A percentile compares a stretch with the other conserved stretches of the same genome.
Evolutionary conservation across 2,797 vertebrate genomes (phyloP).

Genomic region (Danio aesculapii): DNA sequence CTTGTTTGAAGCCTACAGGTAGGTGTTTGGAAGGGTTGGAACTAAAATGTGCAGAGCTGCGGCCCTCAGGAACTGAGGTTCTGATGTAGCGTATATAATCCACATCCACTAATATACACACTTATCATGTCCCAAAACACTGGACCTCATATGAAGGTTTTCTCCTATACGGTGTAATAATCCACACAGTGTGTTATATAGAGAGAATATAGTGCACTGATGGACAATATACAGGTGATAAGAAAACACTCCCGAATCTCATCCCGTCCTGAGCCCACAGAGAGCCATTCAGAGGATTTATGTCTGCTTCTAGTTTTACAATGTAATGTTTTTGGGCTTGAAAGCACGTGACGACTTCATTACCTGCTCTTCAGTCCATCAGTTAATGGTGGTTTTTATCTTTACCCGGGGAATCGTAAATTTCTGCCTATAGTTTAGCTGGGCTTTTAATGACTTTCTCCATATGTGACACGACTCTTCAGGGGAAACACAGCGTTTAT

Average conservation of each 20-base stretch:
- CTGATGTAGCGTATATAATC: too few species aligned
- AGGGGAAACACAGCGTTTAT: neutral
- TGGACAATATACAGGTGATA: neutral
- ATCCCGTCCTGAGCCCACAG: slow-evolving; percentile 3
- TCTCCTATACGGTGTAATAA: neutral
- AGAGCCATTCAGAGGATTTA: slow-evolving; percentile 7
- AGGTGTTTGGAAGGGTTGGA: too few species aligned
- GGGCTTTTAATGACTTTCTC: slow-evolving; percentile 1
- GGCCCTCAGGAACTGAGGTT: too few species aligned
- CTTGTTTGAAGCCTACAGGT: too few species aligned
- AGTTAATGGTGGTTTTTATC: slow-evolving; percentile 3
- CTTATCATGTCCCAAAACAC: too few species aligned
- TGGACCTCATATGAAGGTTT: neutral
- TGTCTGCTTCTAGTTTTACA: neutral
- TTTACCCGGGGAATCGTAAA: slow-evolving; percentile 14
- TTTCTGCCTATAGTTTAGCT: neutral
- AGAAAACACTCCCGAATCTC: neutral
- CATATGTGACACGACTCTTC: neutral
- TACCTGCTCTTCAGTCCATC: neutral
- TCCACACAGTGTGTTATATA: neutral
- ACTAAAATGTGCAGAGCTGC: too few species aligned
- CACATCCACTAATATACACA: too few species aligned
- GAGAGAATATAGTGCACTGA: too few species aligned
- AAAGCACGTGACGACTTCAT: slow-evolving; percentile 26
- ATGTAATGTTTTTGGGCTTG: neutral